A percentile compares a stretch with the other conserved stretches of the same genome.
These are phyloP conservation scores for Ceyx cyanopectus DNA, from an alignment of 2,113 vertebrate species.

Conservation along the genomic window DNA sequence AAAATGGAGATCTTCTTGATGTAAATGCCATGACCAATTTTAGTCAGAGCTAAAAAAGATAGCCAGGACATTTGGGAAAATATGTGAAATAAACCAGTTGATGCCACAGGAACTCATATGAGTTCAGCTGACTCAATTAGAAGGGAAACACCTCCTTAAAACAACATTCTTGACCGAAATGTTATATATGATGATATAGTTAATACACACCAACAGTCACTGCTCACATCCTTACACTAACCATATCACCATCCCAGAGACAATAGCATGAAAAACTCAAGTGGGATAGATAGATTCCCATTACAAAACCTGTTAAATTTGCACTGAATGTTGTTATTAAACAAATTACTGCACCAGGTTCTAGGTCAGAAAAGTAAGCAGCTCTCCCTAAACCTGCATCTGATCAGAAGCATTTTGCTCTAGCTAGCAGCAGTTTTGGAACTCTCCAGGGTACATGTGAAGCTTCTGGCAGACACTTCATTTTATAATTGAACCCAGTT, in stretches of 20 bases:
- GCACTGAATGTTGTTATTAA: neutral
- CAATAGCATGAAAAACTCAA: neutral
- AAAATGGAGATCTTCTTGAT: neutral
- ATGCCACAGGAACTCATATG: neutral
- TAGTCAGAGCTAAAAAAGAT: neutral
- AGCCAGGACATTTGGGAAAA: neutral
- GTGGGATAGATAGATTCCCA: neutral
- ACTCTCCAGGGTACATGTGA: constrained; percentile 6
- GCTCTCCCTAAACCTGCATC: neutral
- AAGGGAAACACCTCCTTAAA: neutral
- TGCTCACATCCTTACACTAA: neutral
- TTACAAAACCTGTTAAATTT: neutral
- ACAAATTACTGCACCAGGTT: neutral
- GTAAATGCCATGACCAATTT: neutral
- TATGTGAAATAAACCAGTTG: neutral
- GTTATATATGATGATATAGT: neutral
- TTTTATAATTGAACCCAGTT: constrained; percentile 62
- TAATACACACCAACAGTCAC: neutral
- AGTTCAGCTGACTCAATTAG: neutral
- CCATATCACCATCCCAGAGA: neutral
- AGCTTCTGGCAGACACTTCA: constrained; percentile 32
- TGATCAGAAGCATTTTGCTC: constrained; percentile 8
- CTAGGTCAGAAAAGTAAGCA: constrained; percentile 20
- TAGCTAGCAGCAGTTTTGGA: constrained; percentile 20
- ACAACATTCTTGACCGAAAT: neutral